Evolutionary conservation across 2,888 invertebrate species (phyloP), one percentile per base, ranked within the genome.

Genomic region (Cantharis lateralis): DNA sequence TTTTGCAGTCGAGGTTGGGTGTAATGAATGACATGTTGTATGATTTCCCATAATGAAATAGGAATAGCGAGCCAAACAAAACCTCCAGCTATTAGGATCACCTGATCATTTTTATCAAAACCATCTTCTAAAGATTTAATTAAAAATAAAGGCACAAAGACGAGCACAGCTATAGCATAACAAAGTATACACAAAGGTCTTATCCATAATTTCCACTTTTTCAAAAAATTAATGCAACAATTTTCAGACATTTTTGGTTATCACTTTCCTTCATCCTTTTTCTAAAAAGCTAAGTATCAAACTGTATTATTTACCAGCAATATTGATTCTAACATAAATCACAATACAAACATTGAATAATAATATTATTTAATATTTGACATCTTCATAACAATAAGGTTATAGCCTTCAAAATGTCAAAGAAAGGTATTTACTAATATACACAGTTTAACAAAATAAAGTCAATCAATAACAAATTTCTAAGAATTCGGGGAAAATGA

Each of bases 31-130:
- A 98, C 93, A 89, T 98, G 98, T 87, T 97, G 96, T 68, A 95
- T 93, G 84, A 98, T 98, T 89, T 97, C 96, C 95, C 97, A 98
- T 83, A 98, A 91, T 66, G 98, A 96, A 80, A 98, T 94, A 0
- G 98, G 98, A 70, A 98, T 90, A 0, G 98, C 95, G 75, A 97
- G 90, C 80, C 97, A 91, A 18, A 96, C 97, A 89, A 98, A 98
- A n/a, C 96, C 91, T 4, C 97, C 97, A 10, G 95, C 97, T 75
- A 97, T 93, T 81, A 97, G 89, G 74, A 94, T 91, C 83, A 95
- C 94, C 87, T 95, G 95, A 84, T 95, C 95, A 80, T 93, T 92
- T 82, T 93, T 92, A 69, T 92, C 91, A 82, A 96, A 93, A 7
- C 94, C 95, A 91, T 95, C 93, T 84, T 92, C 91, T 77, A 96